Evolutionary conservation across 2,113 vertebrate species (phyloP), one percentile per base, ranked within the genome.

Genomic region (Poecile atricapillus): DNA sequence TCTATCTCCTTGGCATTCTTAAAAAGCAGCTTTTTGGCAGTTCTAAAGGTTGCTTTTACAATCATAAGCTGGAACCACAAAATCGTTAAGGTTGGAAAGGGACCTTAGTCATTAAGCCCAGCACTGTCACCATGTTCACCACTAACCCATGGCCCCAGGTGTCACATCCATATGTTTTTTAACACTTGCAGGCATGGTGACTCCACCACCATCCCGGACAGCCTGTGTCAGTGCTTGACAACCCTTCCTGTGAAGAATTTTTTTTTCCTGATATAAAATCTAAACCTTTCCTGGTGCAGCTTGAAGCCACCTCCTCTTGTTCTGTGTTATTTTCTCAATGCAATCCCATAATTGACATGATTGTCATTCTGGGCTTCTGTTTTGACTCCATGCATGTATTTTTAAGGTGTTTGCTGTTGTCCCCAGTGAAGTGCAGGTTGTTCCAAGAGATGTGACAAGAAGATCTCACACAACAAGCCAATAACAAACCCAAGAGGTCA

Each of bases 61-160:
- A 4, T 13, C 31, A 8, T 0, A 19, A 25, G 19, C 15, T 20
- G 12, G 37, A 59, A 74, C 16, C 23, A 67, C 33, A 46, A 20
- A 39, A 21, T 24, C 2, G 0, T 52, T 28, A 25, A 67, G 60
- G 13, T 0, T 52, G 52, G 46, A 25, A 59, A 74, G n/a, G 46
- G 59, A 8, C 13, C 52, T 44, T 3, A 19, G 4, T 16, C 31
- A 27, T 11, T 43, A 13, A 56, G 35, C 31, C 9, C 35, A 43
- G 7, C 46, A 27, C 27, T 2, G 2, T 3, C n/a, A 60, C 37
- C 31, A 31, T 3, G 15, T 25, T 31, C 43, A 9, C 22, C 59
- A 20, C 59, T 14, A 15, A 50, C 14, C 37, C 63, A 27, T 1
- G 7, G 16, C 31, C 52, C 39, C 37, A 39, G 9, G 37, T 12